These are phyloP conservation scores for Azorinus chamasolen DNA, from an alignment of 2,888 invertebrate species.

Conservation along the genomic window DNA sequence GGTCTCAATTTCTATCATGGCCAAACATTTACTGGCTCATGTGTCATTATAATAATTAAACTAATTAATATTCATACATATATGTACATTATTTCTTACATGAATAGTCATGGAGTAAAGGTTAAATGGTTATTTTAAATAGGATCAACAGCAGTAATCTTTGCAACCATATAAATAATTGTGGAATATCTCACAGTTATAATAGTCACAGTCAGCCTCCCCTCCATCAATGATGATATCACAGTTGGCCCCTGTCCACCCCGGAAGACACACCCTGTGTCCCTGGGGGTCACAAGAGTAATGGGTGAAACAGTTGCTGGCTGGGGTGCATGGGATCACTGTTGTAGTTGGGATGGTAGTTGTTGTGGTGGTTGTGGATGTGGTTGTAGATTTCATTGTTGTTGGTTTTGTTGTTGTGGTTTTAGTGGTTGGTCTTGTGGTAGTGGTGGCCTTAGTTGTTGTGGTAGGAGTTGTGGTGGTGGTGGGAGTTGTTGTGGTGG, in stretches of 20 bases:
- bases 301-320: slow-evolving; percentile 35
- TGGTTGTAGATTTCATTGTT: slow-evolving; percentile 13
- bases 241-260: slow-evolving; percentile 54
- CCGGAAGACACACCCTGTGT: slow-evolving; percentile 41
- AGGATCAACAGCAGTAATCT: too few species aligned
- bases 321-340: slow-evolving; percentile 31
- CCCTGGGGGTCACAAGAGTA: slow-evolving; percentile 43
- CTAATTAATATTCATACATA: too few species aligned
- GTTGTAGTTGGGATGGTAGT: slow-evolving; percentile 15
- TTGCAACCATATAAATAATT: too few species aligned
- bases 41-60: too few species aligned
- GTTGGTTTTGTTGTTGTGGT: background rate
- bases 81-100: too few species aligned
- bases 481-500: too few species aligned
- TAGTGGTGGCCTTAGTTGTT: background rate
- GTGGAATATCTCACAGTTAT: slow-evolving; percentile 28
- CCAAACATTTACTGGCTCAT: too few species aligned
- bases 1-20: too few species aligned
- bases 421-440: background rate
- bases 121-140: too few species aligned
- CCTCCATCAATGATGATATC: slow-evolving; percentile 18
- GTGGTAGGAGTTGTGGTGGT: background rate
- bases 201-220: slow-evolving; percentile 44
- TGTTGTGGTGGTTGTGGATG: slow-evolving; percentile 8
- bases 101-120: too few species aligned